phyloP scores from a whole-genome alignment of 2,797 vertebrate genomes.

The Euphonia xanthogaster region DNA sequence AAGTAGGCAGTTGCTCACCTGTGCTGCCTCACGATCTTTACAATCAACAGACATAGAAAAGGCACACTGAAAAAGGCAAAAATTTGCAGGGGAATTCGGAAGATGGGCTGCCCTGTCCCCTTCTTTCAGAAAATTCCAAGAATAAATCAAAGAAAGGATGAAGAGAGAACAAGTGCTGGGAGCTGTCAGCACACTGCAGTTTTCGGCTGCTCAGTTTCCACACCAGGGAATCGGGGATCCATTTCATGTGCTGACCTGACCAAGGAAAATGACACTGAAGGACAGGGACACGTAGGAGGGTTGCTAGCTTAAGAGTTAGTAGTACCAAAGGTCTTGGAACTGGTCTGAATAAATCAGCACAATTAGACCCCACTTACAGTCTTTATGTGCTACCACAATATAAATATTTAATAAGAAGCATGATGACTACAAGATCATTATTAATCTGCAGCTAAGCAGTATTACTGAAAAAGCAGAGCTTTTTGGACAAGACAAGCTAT shows the following conservation, averaged over 20 bases:
- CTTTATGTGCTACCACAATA: conserved; percentile 10
- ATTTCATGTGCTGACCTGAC: conserved; percentile 17
- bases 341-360: conserved; percentile 52
- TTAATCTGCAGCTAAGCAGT: conserved; percentile 30
- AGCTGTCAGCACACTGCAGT: not conserved
- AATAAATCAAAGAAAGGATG: conserved; percentile 46
- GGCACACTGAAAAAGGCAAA: not conserved
- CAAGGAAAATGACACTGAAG: conserved; percentile 12
- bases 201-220: not conserved
- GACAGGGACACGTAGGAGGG: not conserved
- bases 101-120: conserved; percentile 7
- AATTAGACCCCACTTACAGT: conserved; percentile 27
- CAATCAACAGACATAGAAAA: conserved; percentile 7
- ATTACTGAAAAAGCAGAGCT: not conserved
- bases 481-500: not conserved
- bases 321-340: conserved; percentile 5
- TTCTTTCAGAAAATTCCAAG: conserved; percentile 21
- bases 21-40: not conserved
- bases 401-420: conserved; percentile 47
- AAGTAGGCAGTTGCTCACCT: conserved; percentile 22
- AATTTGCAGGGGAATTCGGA: not conserved
- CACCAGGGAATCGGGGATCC: not conserved
- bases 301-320: not conserved
- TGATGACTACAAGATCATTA: not conserved
- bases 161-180: not conserved